phyloP scores from a whole-genome alignment of 1,140 invertebrate species.

The Zeugodacus cucurbitae region DNA sequence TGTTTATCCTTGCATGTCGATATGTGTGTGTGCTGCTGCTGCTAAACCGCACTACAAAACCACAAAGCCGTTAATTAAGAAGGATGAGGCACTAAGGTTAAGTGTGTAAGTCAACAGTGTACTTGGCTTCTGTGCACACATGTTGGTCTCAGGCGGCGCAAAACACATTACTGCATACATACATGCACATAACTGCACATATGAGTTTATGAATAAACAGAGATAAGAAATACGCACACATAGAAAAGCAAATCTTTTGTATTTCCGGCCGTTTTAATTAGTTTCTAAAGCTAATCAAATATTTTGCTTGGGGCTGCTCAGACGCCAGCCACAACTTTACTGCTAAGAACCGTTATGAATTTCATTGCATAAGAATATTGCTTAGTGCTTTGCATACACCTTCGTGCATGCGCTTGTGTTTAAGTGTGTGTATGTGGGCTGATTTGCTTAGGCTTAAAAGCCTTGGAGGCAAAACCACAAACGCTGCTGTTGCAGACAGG shows the following conservation, averaged over 20 bases:
- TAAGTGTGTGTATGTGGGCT: background rate
- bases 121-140: background rate
- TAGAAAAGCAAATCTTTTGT: background rate
- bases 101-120: background rate
- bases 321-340: background rate
- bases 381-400: background rate
- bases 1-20: background rate
- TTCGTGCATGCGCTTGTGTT: background rate
- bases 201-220: background rate
- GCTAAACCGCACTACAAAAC: constrained; percentile 6
- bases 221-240: background rate
- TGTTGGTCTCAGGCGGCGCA: background rate
- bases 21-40: background rate
- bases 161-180: background rate
- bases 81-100: background rate
- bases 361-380: constrained; percentile 11
- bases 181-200: background rate
- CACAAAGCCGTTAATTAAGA: constrained; percentile 26
- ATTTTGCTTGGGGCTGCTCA: background rate
- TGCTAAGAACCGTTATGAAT: background rate
- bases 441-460: constrained; percentile 20
- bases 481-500: background rate
- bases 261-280: constrained; percentile 33
- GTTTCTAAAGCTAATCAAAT: constrained; percentile 39
- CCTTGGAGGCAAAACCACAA: background rate